Conservation (phyloP, 1,140 invertebrate species). For the Lepidostoma basale region DNA sequence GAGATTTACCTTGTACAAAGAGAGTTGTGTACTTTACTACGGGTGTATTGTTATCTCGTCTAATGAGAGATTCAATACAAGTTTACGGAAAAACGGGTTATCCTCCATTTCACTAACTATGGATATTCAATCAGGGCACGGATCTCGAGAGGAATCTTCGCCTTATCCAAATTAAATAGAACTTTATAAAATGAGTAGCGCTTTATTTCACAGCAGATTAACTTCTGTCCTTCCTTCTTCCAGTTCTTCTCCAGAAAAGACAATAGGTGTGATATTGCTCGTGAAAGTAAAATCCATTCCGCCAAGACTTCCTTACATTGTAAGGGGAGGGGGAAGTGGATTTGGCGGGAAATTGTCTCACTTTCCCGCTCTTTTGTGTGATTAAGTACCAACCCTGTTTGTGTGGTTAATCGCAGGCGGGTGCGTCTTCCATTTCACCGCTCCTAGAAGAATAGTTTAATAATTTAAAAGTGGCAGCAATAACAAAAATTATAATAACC, state of each 20-base stretch:
- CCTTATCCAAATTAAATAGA: conserved; percentile 35
- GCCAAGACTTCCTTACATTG: not conserved
- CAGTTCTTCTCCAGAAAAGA: conserved; percentile 34
- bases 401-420: not conserved
- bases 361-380: conserved; percentile 24
- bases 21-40: too few relatives aligned
- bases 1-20: too few relatives aligned
- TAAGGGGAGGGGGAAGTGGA: not conserved
- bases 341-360: conserved; percentile 10
- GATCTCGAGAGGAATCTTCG: conserved; percentile 3
- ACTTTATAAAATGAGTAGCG: conserved; percentile 34
- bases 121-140: not conserved
- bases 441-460: too few relatives aligned
- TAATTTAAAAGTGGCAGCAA: too few relatives aligned
- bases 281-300: conserved; percentile 43
- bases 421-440: not conserved
- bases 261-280: conserved; percentile 47
- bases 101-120: not conserved
- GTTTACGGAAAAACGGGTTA: not conserved
- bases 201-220: conserved; percentile 33
- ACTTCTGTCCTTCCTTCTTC: conserved; percentile 13
- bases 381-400: conserved; percentile 23
- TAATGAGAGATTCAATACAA: too few relatives aligned
- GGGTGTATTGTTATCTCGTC: too few relatives aligned
- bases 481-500: too few relatives aligned